Evolutionary conservation across 2,797 vertebrate species (phyloP), one percentile per base, ranked within the genome.

Genomic region (Sorex maritimensis): DNA sequence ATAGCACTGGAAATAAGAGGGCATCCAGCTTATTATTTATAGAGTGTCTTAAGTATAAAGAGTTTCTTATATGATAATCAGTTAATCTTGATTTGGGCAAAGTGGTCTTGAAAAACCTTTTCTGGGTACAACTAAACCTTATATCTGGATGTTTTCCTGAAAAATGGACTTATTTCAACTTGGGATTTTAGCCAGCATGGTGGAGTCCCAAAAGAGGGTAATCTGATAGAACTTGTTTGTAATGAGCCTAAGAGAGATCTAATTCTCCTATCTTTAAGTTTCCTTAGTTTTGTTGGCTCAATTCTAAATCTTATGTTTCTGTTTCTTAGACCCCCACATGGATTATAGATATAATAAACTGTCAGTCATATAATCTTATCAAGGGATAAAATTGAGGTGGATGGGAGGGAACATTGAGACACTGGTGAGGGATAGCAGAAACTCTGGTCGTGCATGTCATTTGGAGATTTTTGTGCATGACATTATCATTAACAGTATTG

Each of bases 261-360:
- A 15, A 55, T 92, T 90, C 24, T 44, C 26, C 10, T 86, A 30
- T 19, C 73, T 63, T 65, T 79, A 28, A 46, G 34, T 80, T 94
- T 84, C 38, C 12, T 67, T 75, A 52, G 69, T 84, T 67, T 92
- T 78, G 11, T 67, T 67, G 34, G 30, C 34, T 21, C 17, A 10
- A 72, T 58, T 26, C n/a, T 78, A 49, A 73, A 17, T 28, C 6
- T 14, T 23, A 87, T 6, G 52, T 52, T 84, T 82, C 3, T 83
- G 67, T 19, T 61, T 44, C 80, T 61, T 68, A 81, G 91, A 67
- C 5, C 6, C 55, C 30, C n/a, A 44, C 19, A 30, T 28, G 67
- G 19, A 38, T 83, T 90, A 72, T 12, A 23, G 26, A 24, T 11
- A 3, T n/a, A 73, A 38, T 24, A 41, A 6, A 52, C 28, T 86